Evolutionary conservation across 30 jellyfish, hydroid and myxozoan genomes (phyloP), one percentile per base, ranked within the genome.

Genomic region (Pseudorhiza aurosa): DNA sequence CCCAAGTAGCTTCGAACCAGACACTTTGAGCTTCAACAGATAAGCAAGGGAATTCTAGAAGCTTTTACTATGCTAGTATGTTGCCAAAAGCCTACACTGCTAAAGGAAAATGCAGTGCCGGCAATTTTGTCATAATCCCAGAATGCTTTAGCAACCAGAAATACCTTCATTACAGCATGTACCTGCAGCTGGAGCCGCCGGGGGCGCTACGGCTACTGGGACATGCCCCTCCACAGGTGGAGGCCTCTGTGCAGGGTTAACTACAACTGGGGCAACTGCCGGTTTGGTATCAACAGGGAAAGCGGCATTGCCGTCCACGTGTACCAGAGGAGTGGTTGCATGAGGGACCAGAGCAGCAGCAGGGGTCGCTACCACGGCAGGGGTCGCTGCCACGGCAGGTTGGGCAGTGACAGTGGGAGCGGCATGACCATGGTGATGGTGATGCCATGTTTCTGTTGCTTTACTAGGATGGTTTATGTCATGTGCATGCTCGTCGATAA

Each of bases 131-230:
- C n/a, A n/a, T n/a, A n/a, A n/a, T n/a, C n/a, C 12, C 50, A 39
- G 50, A 39, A 39, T 12, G 50, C 37, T 22, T 28, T 39, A 56
- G 17, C 10, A 19, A 0, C n/a, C 9, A 17, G 15, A 0, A 35
- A 35, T 77, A 77, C 84, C 83, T 39, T 17, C 51, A 68, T 27
- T 53, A 58, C 75, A 53, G 72, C 77, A 62, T 40, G 70, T 68
- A 78, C 92, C 93, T 21, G 91, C 88, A 30, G 85, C 92, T 12
- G 90, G 83, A 25, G 90, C 70, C 1, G 46, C 91, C 30, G 87
- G 62, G 17, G 83, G 83, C 26, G 68, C 60, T 24, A 29, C 70
- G 22, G 42, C 77, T n/a, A 59, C 85, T 4, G 53, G 75, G 27
- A 59, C 57, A 18, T 0, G 36, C 19, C 37, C 67, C 67, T 18